These are phyloP conservation scores for Takifugu flavidus DNA, from an alignment of 2,113 vertebrate genomes.

Conservation along the genomic window DNA sequence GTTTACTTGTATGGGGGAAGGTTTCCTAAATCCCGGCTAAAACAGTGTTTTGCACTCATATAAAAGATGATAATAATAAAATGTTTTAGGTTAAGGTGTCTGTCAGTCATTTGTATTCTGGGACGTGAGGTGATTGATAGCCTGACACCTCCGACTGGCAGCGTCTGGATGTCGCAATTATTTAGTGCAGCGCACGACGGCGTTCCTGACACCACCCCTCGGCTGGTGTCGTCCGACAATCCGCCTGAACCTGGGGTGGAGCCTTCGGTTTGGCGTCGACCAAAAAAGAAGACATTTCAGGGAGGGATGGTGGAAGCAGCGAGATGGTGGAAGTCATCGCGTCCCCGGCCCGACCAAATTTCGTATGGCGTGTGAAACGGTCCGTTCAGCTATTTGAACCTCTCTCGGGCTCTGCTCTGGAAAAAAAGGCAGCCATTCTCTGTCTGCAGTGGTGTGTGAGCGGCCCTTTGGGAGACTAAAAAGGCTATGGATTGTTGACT, in stretches of 20 bases:
- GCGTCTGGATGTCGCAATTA: conserved; percentile 21
- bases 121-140: conserved; percentile 44
- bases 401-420: conserved; percentile 36
- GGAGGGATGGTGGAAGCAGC: conserved; percentile 17
- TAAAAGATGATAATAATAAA: too few species aligned
- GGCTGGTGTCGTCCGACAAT: too few species aligned
- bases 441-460: conserved; percentile 49
- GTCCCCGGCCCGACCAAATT: too few species aligned
- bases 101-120: conserved; percentile 18
- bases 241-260: too few species aligned
- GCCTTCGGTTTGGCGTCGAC: conserved; percentile 13
- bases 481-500: conserved; percentile 67
- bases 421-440: conserved; percentile 39
- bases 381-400: conserved; percentile 57
- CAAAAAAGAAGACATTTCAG: conserved; percentile 34
- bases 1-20: not conserved
- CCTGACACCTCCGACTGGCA: conserved; percentile 38
- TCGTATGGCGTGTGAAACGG: conserved; percentile 24
- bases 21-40: too few species aligned
- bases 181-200: conserved; percentile 14
- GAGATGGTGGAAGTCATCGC: conserved; percentile 10
- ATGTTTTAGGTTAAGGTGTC: not conserved
- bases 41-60: too few species aligned
- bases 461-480: conserved; percentile 51
- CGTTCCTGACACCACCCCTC: too few species aligned